phyloP scores from a whole-genome alignment of 2,113 vertebrate species.

The Pandion haliaetus region DNA sequence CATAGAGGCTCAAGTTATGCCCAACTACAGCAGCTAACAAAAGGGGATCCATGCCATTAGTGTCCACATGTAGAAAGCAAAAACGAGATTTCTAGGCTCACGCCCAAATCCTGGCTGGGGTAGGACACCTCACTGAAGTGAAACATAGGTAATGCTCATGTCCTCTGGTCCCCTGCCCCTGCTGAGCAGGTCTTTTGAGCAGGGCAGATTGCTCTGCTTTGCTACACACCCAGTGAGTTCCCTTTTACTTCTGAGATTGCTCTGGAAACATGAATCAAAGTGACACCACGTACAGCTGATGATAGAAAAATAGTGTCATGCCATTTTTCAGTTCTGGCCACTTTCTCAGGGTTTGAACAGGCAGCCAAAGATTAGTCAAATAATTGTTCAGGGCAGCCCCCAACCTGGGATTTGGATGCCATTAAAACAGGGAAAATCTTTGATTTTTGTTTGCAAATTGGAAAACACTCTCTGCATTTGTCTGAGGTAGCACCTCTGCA shows the following conservation, averaged over 20 bases:
- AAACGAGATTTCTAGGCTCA: neutral
- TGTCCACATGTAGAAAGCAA: neutral
- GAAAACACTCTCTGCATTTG: neutral
- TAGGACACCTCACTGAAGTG: neutral
- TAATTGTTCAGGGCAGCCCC: neutral
- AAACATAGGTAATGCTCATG: rapidly evolving
- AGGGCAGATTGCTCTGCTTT: neutral
- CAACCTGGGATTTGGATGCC: neutral
- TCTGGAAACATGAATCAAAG: neutral
- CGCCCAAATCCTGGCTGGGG: neutral
- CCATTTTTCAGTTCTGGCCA: neutral
- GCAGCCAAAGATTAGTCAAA: neutral
- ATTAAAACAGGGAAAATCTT: neutral
- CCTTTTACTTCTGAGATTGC: neutral
- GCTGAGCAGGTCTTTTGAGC: neutral
- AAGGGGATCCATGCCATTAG: neutral
- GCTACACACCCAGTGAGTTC: neutral
- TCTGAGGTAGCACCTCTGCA: neutral
- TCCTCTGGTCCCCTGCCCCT: neutral
- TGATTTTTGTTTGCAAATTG: neutral
- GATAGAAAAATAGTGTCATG: neutral
- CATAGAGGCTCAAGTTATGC: neutral
- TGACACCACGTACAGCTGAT: neutral
- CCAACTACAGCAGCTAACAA: neutral
- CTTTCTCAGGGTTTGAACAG: neutral